phyloP scores from a whole-genome alignment of 2,888 invertebrate species.

The Abscondita cerata region DNA sequence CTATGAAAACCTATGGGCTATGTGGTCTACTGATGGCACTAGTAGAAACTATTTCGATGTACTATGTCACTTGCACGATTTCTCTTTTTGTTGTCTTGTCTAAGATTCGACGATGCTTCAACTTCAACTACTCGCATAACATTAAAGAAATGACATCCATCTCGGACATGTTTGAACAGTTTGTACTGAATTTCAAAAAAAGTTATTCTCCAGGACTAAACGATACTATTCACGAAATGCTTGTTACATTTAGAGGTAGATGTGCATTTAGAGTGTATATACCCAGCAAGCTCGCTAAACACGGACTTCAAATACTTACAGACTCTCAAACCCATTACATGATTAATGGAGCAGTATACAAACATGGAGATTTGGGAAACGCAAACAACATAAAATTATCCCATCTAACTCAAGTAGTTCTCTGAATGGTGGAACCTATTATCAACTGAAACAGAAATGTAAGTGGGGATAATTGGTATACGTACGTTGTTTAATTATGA shows the following conservation, averaged over 20 bases:
- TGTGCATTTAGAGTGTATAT: background rate
- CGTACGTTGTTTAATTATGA: background rate
- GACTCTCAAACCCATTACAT: background rate
- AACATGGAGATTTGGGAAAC: background rate
- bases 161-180: background rate
- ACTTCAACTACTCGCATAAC: background rate
- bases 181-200: too few species aligned
- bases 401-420: too few species aligned
- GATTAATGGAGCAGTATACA: background rate
- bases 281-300: background rate
- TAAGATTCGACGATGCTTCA: slow-evolving; percentile 14
- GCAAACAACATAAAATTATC: background rate
- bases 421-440: too few species aligned
- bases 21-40: background rate
- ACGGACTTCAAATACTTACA: background rate
- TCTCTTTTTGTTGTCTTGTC: slow-evolving; percentile 16
- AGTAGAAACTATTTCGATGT: background rate
- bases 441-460: too few species aligned
- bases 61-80: slow-evolving; percentile 16
- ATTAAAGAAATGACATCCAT: background rate
- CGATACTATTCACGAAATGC: background rate
- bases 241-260: background rate
- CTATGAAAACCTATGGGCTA: background rate
- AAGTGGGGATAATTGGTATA: background rate
- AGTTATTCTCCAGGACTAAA: background rate